phyloP scores from a whole-genome alignment of 1,140 invertebrate species.

The Coboldia fuscipes region DNA sequence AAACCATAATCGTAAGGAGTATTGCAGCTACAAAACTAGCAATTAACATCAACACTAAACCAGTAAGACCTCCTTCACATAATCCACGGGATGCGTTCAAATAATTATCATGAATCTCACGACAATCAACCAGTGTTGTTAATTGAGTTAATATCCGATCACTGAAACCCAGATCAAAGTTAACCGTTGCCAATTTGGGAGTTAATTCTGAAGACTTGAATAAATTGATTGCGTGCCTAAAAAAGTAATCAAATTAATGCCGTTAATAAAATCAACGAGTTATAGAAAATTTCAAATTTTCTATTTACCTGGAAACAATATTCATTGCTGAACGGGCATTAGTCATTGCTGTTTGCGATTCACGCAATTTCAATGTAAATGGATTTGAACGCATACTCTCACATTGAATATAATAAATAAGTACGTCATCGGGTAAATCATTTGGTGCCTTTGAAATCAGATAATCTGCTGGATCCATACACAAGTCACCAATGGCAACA shows the following conservation, averaged over 20 bases:
- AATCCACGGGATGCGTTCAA: slow-evolving; percentile 47
- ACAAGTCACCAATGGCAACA: slow-evolving; percentile 54
- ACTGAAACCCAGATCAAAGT: slow-evolving; percentile 43
- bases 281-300: background rate
- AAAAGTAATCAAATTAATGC: slow-evolving; percentile 17
- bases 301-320: slow-evolving; percentile 22
- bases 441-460: slow-evolving; percentile 57
- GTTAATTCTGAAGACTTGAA: slow-evolving; percentile 29
- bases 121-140: slow-evolving; percentile 56
- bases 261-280: background rate
- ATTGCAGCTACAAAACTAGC: slow-evolving; percentile 67
- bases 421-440: slow-evolving; percentile 35
- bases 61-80: slow-evolving; percentile 60
- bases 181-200: slow-evolving; percentile 44
- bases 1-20: slow-evolving; percentile 74
- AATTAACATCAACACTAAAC: slow-evolving; percentile 61
- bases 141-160: slow-evolving; percentile 33
- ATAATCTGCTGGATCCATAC: slow-evolving; percentile 58
- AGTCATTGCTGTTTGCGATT: slow-evolving; percentile 47
- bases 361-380: slow-evolving; percentile 49
- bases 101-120: slow-evolving; percentile 57
- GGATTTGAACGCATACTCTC: slow-evolving; percentile 54
- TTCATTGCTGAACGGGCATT: slow-evolving; percentile 41
- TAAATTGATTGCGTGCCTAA: slow-evolving; percentile 18
- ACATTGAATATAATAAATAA: slow-evolving; percentile 66